Evolutionary conservation across 2,797 vertebrate species (phyloP), one percentile per base, ranked within the genome.

Genomic region (Pseudocheirus occidentalis): DNA sequence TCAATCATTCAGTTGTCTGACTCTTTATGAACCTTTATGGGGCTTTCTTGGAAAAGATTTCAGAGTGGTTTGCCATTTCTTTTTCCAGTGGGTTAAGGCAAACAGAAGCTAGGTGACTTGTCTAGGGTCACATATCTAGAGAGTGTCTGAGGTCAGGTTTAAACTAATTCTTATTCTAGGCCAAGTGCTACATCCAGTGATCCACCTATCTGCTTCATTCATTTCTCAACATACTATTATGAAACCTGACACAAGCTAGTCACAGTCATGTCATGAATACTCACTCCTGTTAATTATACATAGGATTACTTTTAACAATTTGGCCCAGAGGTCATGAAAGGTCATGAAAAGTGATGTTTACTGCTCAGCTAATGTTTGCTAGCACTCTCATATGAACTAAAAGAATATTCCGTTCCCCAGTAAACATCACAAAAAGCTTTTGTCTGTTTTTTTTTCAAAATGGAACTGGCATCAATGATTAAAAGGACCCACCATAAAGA

Each of bases 351-450:
- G 28, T 18, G 55, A 28, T 57, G 55, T 89, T 97, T 96, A 93
- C 97, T 0, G 0, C 52, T 90, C 93, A 58, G 55, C 58, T 95
- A 92, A 90, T 90, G 59, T 16, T 96, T 1, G 4, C 90, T 94
- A 92, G 62, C 94, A 31, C 53, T 94, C 55, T 7, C 91, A 81
- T 52, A 58, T 16, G 56, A 90, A 94, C 94, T 97, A 95, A 90
- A 55, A 97, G 93, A 98, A 95, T 87, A 96, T 5, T 96, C 29
- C 89, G 7, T 94, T 97, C 93, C 52, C 66, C 57, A 92, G 93
- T 96, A 98, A 97, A 94, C 93, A 97, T 46, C 90, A 93, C 91
- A 97, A 93, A 98, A 91, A 96, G 90, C 90, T 96, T 95, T 97
- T 91, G 94, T 97, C 0, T 13, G 0, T 92, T 97, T 96, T 54